These are phyloP conservation scores for Pomacea maculata DNA, from an alignment of 1,140 invertebrate genomes.

Conservation along the genomic window DNA sequence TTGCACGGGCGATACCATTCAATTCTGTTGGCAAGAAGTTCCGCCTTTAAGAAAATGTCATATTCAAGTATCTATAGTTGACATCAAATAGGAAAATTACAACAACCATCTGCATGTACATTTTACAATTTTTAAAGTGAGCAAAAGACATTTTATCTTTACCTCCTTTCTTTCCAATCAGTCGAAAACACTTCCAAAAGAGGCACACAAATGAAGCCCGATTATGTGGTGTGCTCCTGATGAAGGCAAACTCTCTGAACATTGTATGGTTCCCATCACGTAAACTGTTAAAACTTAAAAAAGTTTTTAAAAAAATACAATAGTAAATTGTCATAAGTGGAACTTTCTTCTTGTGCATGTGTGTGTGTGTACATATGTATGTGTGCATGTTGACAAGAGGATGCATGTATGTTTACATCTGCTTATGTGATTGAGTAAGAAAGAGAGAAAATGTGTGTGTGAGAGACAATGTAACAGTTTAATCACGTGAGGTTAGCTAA, in stretches of 20 bases:
- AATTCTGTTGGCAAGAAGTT: too few relatives aligned
- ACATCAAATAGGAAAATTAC: not conserved
- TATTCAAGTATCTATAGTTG: not conserved
- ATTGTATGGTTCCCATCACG: conserved; percentile 64
- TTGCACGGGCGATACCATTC: too few relatives aligned
- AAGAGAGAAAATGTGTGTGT: too few relatives aligned
- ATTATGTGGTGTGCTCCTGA: conserved; percentile 62
- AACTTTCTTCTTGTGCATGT: too few relatives aligned
- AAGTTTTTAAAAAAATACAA: conserved; percentile 12
- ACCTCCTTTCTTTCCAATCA: conserved; percentile 65
- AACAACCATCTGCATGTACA: conserved; percentile 1
- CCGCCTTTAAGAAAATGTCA: too few relatives aligned
- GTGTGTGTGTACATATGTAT: too few relatives aligned
- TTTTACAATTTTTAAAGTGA: not conserved
- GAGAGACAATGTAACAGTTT: too few relatives aligned
- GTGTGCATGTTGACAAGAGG: too few relatives aligned
- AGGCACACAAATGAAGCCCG: conserved; percentile 61
- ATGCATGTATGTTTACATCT: too few relatives aligned
- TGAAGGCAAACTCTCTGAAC: conserved; percentile 62
- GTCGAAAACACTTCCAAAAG: conserved; percentile 63
- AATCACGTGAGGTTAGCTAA: too few relatives aligned
- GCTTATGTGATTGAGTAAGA: too few relatives aligned
- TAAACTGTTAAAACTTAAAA: conserved; percentile 59
- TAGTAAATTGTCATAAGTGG: not conserved
- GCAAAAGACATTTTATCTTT: conserved; percentile 11